Evolutionary conservation across 1,140 invertebrate genomes (phyloP).

Genomic region (Lasioglossum baleicum): DNA sequence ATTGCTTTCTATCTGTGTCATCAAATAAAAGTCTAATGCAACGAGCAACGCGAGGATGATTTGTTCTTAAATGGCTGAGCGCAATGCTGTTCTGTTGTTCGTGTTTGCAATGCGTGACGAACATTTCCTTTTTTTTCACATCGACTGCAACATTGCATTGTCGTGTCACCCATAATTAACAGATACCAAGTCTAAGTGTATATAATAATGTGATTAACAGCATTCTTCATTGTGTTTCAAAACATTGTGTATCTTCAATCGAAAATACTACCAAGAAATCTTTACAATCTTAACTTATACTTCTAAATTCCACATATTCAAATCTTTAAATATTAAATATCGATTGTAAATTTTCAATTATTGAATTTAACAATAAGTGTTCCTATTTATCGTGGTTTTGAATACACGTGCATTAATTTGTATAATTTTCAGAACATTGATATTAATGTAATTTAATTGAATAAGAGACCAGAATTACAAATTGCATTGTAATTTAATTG

Average conservation of each 20-base stretch:
- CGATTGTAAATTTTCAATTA: too few species aligned
- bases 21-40: not conserved
- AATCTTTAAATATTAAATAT: too few species aligned
- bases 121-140: constrained; percentile 23
- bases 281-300: too few species aligned
- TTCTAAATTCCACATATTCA: too few species aligned
- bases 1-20: not conserved
- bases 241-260: not conserved
- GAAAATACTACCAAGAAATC: not conserved
- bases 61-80: not conserved
- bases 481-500: too few species aligned
- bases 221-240: not conserved
- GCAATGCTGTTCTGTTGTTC: not conserved
- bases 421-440: too few species aligned
- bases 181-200: constrained; percentile 29
- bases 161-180: constrained; percentile 21
- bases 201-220: not conserved
- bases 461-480: too few species aligned
- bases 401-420: too few species aligned
- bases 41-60: not conserved
- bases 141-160: not conserved
- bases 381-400: not conserved
- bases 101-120: constrained; percentile 19
- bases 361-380: too few species aligned
- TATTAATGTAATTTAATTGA: too few species aligned